These are phyloP conservation scores for Gephyroberyx darwinii DNA, from an alignment of 2,797 vertebrate species.

Conservation along the genomic window DNA sequence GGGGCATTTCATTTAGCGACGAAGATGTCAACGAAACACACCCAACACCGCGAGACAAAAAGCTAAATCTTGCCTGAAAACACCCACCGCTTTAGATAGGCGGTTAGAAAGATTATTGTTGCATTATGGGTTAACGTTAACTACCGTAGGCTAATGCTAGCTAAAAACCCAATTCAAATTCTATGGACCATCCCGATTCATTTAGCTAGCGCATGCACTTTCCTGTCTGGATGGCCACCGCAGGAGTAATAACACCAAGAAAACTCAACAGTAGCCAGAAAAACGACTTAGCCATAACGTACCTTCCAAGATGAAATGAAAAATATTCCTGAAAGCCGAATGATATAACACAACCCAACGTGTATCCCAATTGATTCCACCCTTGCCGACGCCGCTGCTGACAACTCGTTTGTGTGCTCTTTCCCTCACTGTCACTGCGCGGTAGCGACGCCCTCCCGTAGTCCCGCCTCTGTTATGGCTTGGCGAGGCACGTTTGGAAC, in stretches of 20 bases:
- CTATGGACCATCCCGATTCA: conserved; percentile 52
- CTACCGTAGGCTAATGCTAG: conserved; percentile 50
- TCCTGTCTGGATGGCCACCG: conserved; percentile 49
- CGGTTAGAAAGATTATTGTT: conserved; percentile 8
- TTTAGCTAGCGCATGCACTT: conserved; percentile 76
- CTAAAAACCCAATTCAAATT: conserved; percentile 45
- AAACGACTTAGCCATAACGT: conserved; percentile 26
- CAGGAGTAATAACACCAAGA: neutral
- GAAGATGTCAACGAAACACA: conserved; percentile 10
- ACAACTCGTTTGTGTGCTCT: conserved; percentile 58
- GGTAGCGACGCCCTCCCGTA: conserved; percentile 57
- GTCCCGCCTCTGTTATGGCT: conserved; percentile 56
- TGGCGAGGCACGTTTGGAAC: conserved; percentile 46
- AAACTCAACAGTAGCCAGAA: fast-evolving
- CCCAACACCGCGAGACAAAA: neutral
- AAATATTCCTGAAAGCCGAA: conserved; percentile 69
- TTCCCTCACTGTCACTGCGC: conserved; percentile 45
- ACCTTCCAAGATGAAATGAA: conserved; percentile 75
- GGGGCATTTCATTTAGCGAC: conserved; percentile 32
- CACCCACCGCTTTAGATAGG: neutral
- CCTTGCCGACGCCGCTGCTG: conserved; percentile 66
- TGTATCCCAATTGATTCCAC: conserved; percentile 61
- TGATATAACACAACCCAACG: conserved; percentile 54
- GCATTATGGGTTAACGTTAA: conserved; percentile 15
- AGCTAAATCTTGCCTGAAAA: neutral